Conservation (phyloP, 2,113 vertebrate genomes). For the Lampris megalopsis region DNA sequence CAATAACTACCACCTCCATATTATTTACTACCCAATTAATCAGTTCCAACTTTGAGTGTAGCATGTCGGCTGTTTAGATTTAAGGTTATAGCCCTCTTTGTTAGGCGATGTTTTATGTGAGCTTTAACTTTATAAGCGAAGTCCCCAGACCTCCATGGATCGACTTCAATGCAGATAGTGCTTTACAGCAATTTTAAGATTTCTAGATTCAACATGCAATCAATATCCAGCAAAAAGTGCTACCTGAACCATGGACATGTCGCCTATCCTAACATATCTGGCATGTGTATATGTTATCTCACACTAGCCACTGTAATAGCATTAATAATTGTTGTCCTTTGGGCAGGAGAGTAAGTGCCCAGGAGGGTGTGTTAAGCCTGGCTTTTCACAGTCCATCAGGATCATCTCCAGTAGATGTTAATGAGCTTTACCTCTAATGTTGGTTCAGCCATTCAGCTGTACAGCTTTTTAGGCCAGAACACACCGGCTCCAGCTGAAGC, state of each 20-base stretch:
- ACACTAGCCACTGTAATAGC: slow-evolving; percentile 13
- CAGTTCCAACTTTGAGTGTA: too few species aligned
- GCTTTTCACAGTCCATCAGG: slow-evolving; percentile 77
- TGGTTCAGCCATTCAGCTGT: slow-evolving; percentile 62
- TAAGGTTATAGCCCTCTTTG: too few species aligned
- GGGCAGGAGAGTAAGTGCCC: slow-evolving; percentile 22
- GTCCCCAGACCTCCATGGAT: neutral
- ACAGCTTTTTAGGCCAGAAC: slow-evolving; percentile 61
- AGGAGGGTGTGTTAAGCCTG: slow-evolving; percentile 71
- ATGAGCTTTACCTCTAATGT: slow-evolving; percentile 76
- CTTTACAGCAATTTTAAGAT: neutral
- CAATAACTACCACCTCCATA: too few species aligned
- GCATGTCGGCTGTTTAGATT: too few species aligned
- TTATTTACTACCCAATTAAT: too few species aligned
- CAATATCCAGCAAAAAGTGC: slow-evolving; percentile 14
- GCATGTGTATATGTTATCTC: slow-evolving; percentile 26
- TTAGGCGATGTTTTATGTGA: too few species aligned
- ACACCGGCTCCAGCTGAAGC: too few species aligned
- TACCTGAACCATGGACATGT: slow-evolving; percentile 17
- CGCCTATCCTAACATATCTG: slow-evolving; percentile 15
- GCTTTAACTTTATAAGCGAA: too few species aligned
- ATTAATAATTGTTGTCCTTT: slow-evolving; percentile 54
- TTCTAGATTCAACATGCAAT: neutral
- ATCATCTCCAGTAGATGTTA: slow-evolving; percentile 72
- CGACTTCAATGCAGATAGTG: neutral